Evolutionary conservation across 92 coral and sea anemone genomes (phyloP).

Genomic region (Scolanthus callimorphus): DNA sequence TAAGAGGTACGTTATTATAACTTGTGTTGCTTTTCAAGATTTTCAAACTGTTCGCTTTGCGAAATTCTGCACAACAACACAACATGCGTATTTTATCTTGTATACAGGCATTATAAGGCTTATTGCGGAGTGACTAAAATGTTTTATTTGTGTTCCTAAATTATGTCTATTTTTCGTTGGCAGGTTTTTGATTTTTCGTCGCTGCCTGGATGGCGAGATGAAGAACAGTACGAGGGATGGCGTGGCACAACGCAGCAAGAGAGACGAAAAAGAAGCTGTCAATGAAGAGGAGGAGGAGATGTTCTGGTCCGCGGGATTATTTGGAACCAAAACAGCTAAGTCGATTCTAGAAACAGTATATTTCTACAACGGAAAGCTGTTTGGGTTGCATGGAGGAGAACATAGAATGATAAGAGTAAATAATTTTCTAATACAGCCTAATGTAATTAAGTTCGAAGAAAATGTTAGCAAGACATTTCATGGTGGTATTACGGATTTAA

Average conservation of each 20-base stretch:
- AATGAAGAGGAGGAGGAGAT: constrained; percentile 21
- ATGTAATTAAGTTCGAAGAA: constrained; percentile 21
- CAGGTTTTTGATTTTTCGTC: constrained; percentile 37
- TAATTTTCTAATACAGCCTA: constrained; percentile 15
- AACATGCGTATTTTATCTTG: too few species aligned
- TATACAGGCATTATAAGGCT: too few species aligned
- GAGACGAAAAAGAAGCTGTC: constrained; percentile 31
- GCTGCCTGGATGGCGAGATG: constrained; percentile 37
- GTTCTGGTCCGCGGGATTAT: constrained; percentile 1
- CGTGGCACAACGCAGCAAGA: constrained; percentile 19
- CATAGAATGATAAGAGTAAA: constrained; percentile 17
- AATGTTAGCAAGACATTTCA: constrained; percentile 38
- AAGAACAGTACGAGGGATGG: constrained; percentile 32
- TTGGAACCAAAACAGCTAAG: constrained; percentile 10
- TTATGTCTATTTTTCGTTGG: too few species aligned
- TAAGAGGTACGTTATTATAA: background rate
- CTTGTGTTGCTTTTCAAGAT: constrained; percentile 6
- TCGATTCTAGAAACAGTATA: constrained; percentile 19
- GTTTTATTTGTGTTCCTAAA: too few species aligned
- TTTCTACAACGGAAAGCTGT: constrained; percentile 37
- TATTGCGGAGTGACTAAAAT: too few species aligned
- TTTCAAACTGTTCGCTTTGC: too few species aligned
- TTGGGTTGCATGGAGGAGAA: constrained; percentile 42
- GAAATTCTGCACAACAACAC: too few species aligned
- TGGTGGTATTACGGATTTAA: constrained; percentile 23